phyloP scores from a whole-genome alignment of 2,888 invertebrate genomes.

The Lomographa bimaculata region DNA sequence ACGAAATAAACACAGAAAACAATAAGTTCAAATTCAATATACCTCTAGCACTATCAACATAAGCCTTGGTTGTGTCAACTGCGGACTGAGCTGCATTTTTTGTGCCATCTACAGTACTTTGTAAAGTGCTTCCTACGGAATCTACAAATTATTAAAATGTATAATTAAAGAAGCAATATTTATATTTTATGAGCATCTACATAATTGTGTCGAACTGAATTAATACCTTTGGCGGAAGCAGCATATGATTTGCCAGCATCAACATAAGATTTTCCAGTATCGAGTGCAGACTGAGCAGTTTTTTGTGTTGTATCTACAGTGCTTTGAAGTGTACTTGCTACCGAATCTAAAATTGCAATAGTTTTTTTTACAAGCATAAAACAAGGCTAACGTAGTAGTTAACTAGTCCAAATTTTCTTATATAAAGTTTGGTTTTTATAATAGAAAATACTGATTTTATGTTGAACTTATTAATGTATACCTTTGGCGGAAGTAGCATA shows the following conservation, averaged over 20 bases:
- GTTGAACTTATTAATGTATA: no score
- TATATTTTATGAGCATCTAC: no score
- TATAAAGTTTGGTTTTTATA: no score
- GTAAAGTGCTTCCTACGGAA: conserved; percentile 48
- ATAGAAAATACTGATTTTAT: no score
- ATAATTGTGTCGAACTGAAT: no score
- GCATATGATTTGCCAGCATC: conserved; percentile 54
- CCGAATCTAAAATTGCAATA: conserved; percentile 52
- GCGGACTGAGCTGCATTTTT: conserved; percentile 57
- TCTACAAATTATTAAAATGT: conserved; percentile 36
- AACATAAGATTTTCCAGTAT: conserved; percentile 49
- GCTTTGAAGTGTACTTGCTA: conserved; percentile 48
- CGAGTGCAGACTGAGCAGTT: conserved; percentile 51
- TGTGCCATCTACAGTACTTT: conserved; percentile 54
- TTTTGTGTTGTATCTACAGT: conserved; percentile 56
- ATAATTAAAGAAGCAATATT: no score
- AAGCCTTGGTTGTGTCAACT: conserved; percentile 55
- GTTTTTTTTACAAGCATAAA: no score
- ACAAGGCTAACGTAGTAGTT: no score
- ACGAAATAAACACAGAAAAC: conserved; percentile 8
- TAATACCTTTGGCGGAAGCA: conserved; percentile 51
- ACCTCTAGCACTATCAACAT: conserved; percentile 65
- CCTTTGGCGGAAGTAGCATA: conserved; percentile 55
- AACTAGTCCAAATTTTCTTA: no score
- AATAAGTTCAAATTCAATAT: conserved; percentile 20